A percentile compares a stretch with the other conserved stretches of the same genome.
phyloP scores from a whole-genome alignment of 2,797 vertebrate genomes.

The Sebastiscus tertius region DNA sequence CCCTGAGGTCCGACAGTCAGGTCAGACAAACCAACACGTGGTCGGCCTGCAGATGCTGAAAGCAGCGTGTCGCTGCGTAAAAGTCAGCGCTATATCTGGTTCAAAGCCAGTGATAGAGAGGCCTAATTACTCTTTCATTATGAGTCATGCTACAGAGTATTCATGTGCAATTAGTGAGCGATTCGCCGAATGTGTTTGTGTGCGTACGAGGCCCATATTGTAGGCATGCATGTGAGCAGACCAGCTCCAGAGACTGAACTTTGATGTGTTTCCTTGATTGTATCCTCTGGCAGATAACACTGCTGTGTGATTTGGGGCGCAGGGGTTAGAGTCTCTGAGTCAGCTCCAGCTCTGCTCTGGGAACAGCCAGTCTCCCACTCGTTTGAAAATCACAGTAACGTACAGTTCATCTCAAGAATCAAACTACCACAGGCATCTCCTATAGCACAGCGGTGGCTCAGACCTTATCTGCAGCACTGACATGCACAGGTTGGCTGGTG shows the following conservation, averaged over 20 bases:
- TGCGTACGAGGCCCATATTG: slow-evolving; percentile 5
- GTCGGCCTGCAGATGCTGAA: slow-evolving; percentile 52
- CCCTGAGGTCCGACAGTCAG: slow-evolving; percentile 46
- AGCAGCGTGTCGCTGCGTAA: slow-evolving; percentile 33
- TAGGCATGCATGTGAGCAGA: slow-evolving; percentile 39
- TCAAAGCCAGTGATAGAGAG: slow-evolving; percentile 59
- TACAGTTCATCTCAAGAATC: slow-evolving; percentile 51
- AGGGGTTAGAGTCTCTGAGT: slow-evolving; percentile 66
- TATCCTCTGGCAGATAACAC: slow-evolving; percentile 69
- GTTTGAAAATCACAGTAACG: slow-evolving; percentile 58
- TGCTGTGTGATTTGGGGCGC: slow-evolving; percentile 65
- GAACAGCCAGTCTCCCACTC: slow-evolving; percentile 62
- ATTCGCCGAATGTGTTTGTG: slow-evolving; percentile 58
- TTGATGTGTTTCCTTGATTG: slow-evolving; percentile 72
- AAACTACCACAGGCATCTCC: slow-evolving; percentile 46
- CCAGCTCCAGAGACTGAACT: slow-evolving; percentile 57
- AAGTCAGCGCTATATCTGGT: slow-evolving; percentile 57
- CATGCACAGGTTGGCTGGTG: background rate
- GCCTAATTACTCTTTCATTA: slow-evolving; percentile 74
- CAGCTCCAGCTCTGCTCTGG: slow-evolving; percentile 61
- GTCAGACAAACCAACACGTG: slow-evolving; percentile 52
- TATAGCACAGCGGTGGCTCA: slow-evolving; percentile 14
- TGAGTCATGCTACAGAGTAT: slow-evolving; percentile 72
- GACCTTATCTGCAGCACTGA: slow-evolving; percentile 27
- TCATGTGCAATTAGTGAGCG: slow-evolving; percentile 75